Percentiles rank a stretch among this genome's conserved stretches.
phyloP scores from a whole-genome alignment of 2,888 invertebrate genomes.

The Neoitamus cyanurus region DNA sequence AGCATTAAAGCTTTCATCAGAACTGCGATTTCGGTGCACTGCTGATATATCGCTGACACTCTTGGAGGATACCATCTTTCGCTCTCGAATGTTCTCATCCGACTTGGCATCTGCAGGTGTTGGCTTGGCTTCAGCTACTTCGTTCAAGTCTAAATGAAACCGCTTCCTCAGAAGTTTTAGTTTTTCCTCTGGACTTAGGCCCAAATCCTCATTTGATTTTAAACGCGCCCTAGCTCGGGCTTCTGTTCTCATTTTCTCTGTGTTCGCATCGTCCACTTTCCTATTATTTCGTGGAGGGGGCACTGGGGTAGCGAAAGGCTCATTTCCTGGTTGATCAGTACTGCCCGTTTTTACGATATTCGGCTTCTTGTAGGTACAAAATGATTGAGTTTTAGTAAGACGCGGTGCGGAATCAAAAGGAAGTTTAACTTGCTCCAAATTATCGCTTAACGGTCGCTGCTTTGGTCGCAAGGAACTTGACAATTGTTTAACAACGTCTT shows the following conservation, averaged over 20 bases:
- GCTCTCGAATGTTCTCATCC: constrained; percentile 59
- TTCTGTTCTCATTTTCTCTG: constrained; percentile 73
- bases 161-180: constrained; percentile 69
- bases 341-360: constrained; percentile 52
- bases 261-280: constrained; percentile 58
- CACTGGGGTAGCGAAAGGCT: constrained; percentile 67
- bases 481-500: constrained; percentile 57
- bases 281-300: constrained; percentile 67
- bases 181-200: constrained; percentile 77
- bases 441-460: constrained; percentile 64
- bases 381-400: constrained; percentile 64
- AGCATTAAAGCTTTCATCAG: constrained; percentile 55
- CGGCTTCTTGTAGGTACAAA: constrained; percentile 54
- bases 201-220: constrained; percentile 79
- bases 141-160: constrained; percentile 59
- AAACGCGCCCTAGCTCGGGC: constrained; percentile 74
- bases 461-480: constrained; percentile 56
- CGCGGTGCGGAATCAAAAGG: constrained; percentile 59
- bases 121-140: constrained; percentile 47
- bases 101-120: constrained; percentile 51
- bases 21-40: constrained; percentile 55
- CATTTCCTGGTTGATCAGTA: constrained; percentile 59
- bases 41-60: constrained; percentile 65
- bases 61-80: constrained; percentile 65
- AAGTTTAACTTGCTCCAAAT: constrained; percentile 58